Conservation (phyloP, 2,113 vertebrate genomes). For the Microtus montanus region DNA sequence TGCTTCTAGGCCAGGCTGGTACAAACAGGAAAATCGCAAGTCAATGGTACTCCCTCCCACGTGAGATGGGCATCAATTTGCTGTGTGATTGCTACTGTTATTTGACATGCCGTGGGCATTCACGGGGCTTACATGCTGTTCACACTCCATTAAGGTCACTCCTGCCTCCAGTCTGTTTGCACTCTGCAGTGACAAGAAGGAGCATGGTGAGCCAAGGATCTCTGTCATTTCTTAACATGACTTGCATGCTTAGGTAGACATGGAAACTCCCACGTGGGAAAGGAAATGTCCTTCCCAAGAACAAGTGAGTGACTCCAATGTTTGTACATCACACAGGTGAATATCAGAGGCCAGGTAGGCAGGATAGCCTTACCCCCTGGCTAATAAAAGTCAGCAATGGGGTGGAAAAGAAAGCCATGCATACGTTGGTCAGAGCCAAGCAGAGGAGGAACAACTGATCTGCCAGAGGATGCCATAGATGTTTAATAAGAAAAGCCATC, state of each 20-base stretch:
- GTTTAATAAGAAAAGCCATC: not conserved
- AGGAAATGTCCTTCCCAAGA: not conserved
- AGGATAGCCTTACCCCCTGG: not conserved
- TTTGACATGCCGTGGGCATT: constrained; percentile 54
- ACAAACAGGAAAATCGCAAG: constrained; percentile 61
- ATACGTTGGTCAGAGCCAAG: not conserved
- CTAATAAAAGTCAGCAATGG: not conserved
- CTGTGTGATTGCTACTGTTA: constrained; percentile 38
- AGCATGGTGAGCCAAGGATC: not conserved
- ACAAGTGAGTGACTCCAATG: not conserved
- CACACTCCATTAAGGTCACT: constrained; percentile 29
- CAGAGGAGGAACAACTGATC: not conserved
- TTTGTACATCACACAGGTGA: not conserved
- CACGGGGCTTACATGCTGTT: constrained; percentile 29
- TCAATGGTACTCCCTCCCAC: constrained; percentile 63
- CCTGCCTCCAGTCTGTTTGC: constrained; percentile 42
- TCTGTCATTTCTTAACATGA: not conserved
- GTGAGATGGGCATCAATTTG: constrained; percentile 20
- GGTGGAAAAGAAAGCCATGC: not conserved
- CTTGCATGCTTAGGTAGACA: not conserved
- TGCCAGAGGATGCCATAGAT: not conserved
- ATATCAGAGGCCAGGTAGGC: not conserved
- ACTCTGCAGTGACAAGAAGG: constrained; percentile 18
- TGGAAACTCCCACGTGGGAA: not conserved
- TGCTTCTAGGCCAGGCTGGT: constrained; percentile 10